Conservation (phyloP, 2,797 vertebrate genomes). For the Columba guinea region DNA sequence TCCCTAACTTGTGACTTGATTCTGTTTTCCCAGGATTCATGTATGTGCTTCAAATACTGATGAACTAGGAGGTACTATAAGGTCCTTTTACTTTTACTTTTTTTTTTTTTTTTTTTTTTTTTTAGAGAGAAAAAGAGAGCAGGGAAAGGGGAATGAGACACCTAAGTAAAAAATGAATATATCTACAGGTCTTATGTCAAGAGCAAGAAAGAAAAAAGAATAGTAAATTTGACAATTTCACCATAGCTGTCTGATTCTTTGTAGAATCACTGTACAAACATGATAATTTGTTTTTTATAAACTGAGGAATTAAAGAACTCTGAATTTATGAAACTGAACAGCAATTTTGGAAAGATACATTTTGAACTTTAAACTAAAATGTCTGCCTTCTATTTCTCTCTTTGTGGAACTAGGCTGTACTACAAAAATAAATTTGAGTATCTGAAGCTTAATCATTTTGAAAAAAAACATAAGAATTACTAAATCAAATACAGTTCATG, state of each 20-base stretch:
- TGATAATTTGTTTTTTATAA: background rate
- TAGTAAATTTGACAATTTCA: background rate
- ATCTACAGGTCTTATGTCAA: background rate
- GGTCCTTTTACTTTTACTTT: no score
- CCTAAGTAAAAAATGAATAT: background rate
- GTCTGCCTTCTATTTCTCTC: background rate
- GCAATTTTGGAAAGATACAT: background rate
- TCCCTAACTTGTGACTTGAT: background rate
- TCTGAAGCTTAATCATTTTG: background rate
- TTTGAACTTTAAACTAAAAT: background rate
- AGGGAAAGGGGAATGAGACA: background rate
- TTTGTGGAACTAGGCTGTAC: background rate
- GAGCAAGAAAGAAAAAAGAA: background rate
- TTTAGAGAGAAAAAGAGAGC: background rate
- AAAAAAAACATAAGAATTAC: background rate
- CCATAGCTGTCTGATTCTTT: background rate
- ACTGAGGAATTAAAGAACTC: background rate
- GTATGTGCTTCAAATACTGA: background rate
- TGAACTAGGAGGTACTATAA: background rate
- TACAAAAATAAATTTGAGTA: background rate
- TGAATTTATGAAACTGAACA: background rate
- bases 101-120: no score
- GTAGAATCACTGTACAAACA: background rate
- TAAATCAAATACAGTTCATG: background rate
- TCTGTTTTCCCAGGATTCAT: background rate